Base-by-base conservation (phyloP, 2,888 invertebrate species). In the Eupithecia inturbata region DNA sequence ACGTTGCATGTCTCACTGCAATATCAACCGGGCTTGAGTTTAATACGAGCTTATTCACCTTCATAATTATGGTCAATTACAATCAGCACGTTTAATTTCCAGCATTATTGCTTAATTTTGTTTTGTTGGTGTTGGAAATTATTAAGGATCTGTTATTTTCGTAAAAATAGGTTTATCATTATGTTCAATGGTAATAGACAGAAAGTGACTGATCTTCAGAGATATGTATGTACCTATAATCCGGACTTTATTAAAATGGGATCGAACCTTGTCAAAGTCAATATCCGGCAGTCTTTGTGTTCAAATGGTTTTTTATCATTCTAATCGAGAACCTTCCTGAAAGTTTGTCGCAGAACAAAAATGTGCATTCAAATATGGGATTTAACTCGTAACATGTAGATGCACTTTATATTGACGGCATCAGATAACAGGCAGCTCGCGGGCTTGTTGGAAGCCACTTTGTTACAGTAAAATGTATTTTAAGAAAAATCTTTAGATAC, bases 1-100 rank as follows among this genome's bases (percentile, higher is more conserved):
- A n/a, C 73, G 69, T 85, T 78, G 85, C 87, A 87, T 87, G 87
- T 80, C 78, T 74, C 53, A 80, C 68, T 82, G 82, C 84, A 85
- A 83, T 86, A 84, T 82, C 80, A 81, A 81, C 80, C 71, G 83
- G 81, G 84, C 80, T 83, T 79, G 77, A 74, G 71, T 73, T 75
- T 77, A 74, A 78, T 80, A 73, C 72, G 73, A 78, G 73, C 77
- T 77, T 78, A 74, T 72, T 76, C 71, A 71, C 71, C 77, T 77
- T 73, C 72, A 78, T 80, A 80, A 80, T 78, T 77, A 79, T 77
- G 77, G 74, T 72, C 76, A 79, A 79, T 79, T 80, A 79, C 78
- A 64, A 71, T 67, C 74, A 71, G 77, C 71, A 67, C 67, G 77
- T 49, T 72, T 76, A 77, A 77, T 77, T 79, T 67, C 70, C 16